Conservation (phyloP, 2,797 vertebrate species). For the Gobio occitaniae region DNA sequence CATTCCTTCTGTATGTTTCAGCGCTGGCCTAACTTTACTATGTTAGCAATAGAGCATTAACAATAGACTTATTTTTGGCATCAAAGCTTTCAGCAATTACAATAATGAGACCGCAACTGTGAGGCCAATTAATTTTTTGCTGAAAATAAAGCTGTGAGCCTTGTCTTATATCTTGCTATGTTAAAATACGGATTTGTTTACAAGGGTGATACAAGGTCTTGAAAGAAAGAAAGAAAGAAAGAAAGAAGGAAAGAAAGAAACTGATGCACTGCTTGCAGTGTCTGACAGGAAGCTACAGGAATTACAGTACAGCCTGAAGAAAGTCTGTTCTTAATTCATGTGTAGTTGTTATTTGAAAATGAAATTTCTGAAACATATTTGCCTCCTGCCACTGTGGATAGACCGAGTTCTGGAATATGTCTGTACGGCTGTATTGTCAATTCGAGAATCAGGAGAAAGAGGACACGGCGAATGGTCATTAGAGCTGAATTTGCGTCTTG, state of each 20-base stretch:
- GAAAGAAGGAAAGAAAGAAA: neutral
- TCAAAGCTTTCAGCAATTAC: slow-evolving; percentile 27
- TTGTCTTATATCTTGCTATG: slow-evolving; percentile 4
- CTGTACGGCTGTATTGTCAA: slow-evolving; percentile 23
- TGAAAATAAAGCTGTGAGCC: slow-evolving; percentile 15
- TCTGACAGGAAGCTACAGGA: neutral
- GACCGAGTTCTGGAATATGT: slow-evolving; percentile 33
- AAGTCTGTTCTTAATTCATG: slow-evolving; percentile 25
- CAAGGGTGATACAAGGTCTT: neutral
- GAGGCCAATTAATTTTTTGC: slow-evolving; percentile 19
- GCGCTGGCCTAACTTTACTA: neutral
- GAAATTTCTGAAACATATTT: slow-evolving; percentile 19
- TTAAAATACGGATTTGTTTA: slow-evolving; percentile 26
- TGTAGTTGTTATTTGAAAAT: slow-evolving; percentile 30
- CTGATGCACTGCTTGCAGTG: neutral
- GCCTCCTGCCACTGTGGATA: slow-evolving; percentile 20
- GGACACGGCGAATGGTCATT: slow-evolving; percentile 18
- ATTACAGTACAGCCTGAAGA: neutral
- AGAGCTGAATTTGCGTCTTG: neutral
- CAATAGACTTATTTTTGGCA: slow-evolving; percentile 33
- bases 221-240: neutral
- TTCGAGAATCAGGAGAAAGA: neutral
- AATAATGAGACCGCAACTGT: slow-evolving; percentile 24
- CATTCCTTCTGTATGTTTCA: neutral
- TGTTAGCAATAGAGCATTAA: slow-evolving; percentile 8